A percentile compares a stretch with the other conserved stretches of the same genome.
These are phyloP conservation scores for Xerus rutilus DNA, from an alignment of 2,797 vertebrate species.

Conservation along the genomic window DNA sequence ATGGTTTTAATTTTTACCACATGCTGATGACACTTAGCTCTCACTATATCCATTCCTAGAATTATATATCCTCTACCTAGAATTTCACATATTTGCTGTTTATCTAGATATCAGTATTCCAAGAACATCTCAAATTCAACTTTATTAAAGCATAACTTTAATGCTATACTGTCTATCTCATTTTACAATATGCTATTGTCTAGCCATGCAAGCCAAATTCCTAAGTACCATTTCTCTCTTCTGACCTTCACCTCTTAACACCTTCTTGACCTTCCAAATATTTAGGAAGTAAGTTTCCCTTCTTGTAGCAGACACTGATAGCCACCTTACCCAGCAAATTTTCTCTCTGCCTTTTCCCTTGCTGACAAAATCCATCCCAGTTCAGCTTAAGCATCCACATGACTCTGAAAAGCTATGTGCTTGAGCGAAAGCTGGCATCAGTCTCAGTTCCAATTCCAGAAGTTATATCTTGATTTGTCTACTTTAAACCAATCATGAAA, in stretches of 20 bases:
- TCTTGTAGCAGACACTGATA: not conserved
- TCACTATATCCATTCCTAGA: not conserved
- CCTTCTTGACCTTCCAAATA: not conserved
- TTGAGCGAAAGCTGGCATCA: not conserved
- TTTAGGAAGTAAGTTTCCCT: not conserved
- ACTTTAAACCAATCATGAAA: not conserved
- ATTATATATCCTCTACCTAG: not conserved
- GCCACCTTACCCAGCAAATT: not conserved
- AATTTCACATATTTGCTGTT: slow-evolving; percentile 26
- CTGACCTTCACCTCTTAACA: not conserved
- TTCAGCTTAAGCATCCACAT: not conserved
- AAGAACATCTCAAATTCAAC: slow-evolving; percentile 25
- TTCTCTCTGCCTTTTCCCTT: not conserved
- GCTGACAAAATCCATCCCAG: not conserved
- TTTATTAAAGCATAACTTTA: not conserved
- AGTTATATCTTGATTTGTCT: slow-evolving; percentile 34
- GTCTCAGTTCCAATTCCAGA: not conserved
- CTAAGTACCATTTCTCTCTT: not conserved
- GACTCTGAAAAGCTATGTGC: not conserved
- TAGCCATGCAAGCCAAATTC: not conserved
- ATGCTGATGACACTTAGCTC: not conserved
- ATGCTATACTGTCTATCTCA: not conserved
- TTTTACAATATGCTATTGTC: not conserved
- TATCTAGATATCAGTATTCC: not conserved
- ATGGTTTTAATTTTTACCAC: not conserved